Evolutionary conservation across 2,113 vertebrate genomes (phyloP).

Genomic region (Scomber colias): DNA sequence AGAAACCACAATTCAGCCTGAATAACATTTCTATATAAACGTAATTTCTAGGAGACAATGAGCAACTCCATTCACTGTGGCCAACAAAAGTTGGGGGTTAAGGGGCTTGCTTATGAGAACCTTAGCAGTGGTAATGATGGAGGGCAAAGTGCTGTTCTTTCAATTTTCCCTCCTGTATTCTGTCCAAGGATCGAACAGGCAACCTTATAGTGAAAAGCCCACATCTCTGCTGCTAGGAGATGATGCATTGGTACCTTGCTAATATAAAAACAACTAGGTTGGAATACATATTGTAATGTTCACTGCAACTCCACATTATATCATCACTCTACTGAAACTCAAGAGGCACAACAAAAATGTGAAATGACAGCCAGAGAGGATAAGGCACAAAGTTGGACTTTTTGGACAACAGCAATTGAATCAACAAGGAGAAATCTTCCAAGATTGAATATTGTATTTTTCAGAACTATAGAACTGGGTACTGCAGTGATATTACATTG

Average conservation of each 20-base stretch:
- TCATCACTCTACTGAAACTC: not conserved
- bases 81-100: no score
- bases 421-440: not conserved
- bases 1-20: no score
- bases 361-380: not conserved
- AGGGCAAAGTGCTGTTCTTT: not conserved
- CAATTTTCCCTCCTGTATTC: not conserved
- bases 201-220: not conserved
- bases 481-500: not conserved
- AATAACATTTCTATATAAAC: no score
- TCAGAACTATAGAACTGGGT: constrained; percentile 2
- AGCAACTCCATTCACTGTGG: no score
- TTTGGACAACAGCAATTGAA: not conserved
- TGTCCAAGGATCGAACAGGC: not conserved
- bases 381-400: not conserved
- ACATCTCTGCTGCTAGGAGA: not conserved
- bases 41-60: no score
- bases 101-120: not conserved
- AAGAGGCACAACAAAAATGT: not conserved
- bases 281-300: constrained; percentile 1
- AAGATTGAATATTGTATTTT: constrained; percentile 9
- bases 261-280: not conserved
- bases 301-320: not conserved
- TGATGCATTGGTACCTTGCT: not conserved
- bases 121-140: not conserved